These are phyloP conservation scores for Eleutherodactylus coqui DNA, from an alignment of 2,797 vertebrate species.

Conservation along the genomic window DNA sequence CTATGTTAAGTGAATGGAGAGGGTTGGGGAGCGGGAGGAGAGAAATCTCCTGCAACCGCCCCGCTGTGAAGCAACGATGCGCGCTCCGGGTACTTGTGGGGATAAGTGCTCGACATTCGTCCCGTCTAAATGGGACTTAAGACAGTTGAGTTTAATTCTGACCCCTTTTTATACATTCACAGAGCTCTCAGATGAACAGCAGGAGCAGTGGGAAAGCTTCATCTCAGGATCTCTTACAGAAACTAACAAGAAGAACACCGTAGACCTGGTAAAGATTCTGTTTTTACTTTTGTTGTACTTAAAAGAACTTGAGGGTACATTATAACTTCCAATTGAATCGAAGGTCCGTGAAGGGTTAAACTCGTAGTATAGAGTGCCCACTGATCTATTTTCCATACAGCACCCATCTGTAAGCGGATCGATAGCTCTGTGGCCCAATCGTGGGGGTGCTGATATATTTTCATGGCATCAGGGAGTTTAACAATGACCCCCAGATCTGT, in stretches of 20 bases:
- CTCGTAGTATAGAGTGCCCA: not conserved
- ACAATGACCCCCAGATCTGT: no score
- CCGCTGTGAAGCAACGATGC: no score
- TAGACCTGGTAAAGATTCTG: conserved; percentile 73
- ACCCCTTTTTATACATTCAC: not conserved
- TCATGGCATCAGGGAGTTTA: no score
- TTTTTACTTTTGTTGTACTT: not conserved
- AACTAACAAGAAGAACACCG: conserved; percentile 75
- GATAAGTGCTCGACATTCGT: no score
- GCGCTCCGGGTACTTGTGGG: no score
- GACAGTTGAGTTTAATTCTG: not conserved
- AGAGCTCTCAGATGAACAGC: conserved; percentile 67
- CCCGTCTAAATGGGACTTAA: no score
- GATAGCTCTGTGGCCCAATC: no score
- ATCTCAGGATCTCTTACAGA: conserved; percentile 71
- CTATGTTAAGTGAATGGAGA: no score
- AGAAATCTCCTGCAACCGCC: no score
- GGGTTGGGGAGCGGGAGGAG: no score
- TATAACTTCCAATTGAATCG: not conserved
- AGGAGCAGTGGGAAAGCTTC: conserved; percentile 72
- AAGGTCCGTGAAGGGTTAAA: not conserved
- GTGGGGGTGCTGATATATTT: no score
- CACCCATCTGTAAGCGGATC: no score
- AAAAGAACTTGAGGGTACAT: not conserved
- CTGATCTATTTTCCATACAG: not conserved